Evolutionary conservation across 2,797 vertebrate genomes (phyloP), one percentile per base, ranked within the genome.

Genomic region (Arnoldichthys spilopterus): DNA sequence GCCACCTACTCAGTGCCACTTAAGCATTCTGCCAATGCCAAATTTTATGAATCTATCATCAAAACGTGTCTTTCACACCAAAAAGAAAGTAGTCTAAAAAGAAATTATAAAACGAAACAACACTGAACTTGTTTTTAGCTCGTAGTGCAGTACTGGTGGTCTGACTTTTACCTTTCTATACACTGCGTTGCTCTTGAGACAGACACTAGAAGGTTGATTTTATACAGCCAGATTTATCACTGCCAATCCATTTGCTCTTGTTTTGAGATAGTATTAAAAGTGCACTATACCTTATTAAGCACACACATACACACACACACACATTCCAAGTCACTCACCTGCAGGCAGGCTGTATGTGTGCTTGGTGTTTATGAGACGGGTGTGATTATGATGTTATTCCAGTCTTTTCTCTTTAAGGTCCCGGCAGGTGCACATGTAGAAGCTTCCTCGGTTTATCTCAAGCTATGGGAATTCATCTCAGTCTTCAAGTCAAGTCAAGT

Each of bases 221-320:
- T 69, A 69, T 80, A 69, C 63, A 73, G 12, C 22, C 59, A 37
- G 66, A 75, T 80, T 80, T 75, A 75, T 75, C 47, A 62, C 72
- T 18, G 4, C 68, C 45, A 70, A 70, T 75, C 78, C 64, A 70
- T 64, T 75, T 75, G 9, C 56, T 54, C 32, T 45, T 30, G 20
- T 64, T 62, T 15, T 37, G 45, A 62, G 20, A 45, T 66, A 63
- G 78, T 54, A 80, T 75, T 80, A 75, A 80, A 80, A 70, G 5
- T 74, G 78, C 78, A 75, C 59, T 64, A 76, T 47, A 32, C 54
- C 8, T 62, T 64, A 78, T 72, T 72, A 51, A 40, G 58, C 28
- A 26, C 30, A 22, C 47, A 32, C 28, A 30, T 22, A 43, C 24
- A 13, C 56, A 30, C 56, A 53, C 51, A 53, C 51, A 47, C 45